phyloP scores from a whole-genome alignment of 2,113 vertebrate genomes.

The Recurvirostra avosetta region DNA sequence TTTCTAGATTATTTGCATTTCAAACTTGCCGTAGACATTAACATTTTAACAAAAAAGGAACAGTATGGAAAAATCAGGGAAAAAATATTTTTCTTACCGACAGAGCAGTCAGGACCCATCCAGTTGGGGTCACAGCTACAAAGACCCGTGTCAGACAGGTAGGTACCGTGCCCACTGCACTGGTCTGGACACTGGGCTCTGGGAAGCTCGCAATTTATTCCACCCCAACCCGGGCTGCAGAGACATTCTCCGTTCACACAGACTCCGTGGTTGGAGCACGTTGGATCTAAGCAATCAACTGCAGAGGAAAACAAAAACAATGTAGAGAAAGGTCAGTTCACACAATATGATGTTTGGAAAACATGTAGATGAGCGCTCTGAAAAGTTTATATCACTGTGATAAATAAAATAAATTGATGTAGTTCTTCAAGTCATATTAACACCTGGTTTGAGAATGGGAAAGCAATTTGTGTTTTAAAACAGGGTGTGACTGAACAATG shows the following conservation, averaged over 20 bases:
- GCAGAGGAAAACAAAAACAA: background rate
- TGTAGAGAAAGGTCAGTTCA: background rate
- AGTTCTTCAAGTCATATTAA: background rate
- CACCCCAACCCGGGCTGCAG: constrained; percentile 97
- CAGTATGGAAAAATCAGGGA: accelerated
- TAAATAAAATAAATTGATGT: background rate
- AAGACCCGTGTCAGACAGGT: constrained; percentile 91
- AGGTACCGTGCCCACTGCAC: constrained; percentile 95
- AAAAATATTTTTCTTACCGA: constrained; percentile 77
- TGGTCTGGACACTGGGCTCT: constrained; percentile 95
- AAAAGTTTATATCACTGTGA: background rate
- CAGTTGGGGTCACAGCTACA: constrained; percentile 97
- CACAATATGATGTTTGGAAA: background rate
- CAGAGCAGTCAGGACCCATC: constrained; percentile 98
- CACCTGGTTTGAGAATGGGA: background rate
- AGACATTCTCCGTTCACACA: constrained; percentile 95
- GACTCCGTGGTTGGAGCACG: constrained; percentile 93
- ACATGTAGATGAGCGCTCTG: background rate
- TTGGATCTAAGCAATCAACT: constrained; percentile 96
- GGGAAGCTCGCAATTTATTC: constrained; percentile 91
- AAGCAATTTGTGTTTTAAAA: background rate
- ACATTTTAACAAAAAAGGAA: accelerated
- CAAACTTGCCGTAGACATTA: background rate
- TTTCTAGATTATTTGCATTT: background rate
- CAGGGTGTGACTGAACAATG: background rate